Conservation (phyloP, 2,797 vertebrate species). For the Catamblyrhynchus diadema region DNA sequence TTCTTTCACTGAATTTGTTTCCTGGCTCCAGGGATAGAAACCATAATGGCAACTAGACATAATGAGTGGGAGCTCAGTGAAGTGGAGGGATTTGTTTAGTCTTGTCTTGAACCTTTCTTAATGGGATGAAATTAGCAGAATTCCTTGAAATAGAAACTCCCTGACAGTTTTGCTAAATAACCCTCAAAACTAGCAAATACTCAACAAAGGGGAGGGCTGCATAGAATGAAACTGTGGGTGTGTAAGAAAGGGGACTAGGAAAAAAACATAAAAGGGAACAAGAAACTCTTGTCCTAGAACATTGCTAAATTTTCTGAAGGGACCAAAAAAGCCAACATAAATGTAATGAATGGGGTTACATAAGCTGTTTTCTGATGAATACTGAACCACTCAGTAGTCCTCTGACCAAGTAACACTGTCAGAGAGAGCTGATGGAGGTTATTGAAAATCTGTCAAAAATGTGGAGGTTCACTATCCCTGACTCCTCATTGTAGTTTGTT, state of each 20-base stretch:
- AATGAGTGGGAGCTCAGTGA: background rate
- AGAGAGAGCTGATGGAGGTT: background rate
- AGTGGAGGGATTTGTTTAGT: background rate
- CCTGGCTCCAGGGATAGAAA: slow-evolving; percentile 18
- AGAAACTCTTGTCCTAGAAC: background rate
- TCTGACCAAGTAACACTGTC: background rate
- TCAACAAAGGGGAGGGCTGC: background rate
- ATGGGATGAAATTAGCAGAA: slow-evolving; percentile 21
- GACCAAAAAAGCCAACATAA: background rate
- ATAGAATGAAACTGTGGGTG: background rate
- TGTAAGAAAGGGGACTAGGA: background rate
- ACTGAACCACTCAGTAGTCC: background rate
- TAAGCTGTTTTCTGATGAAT: background rate
- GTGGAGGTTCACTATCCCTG: background rate
- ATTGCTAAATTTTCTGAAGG: background rate
- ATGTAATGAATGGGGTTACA: background rate
- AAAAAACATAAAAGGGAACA: fast-evolving
- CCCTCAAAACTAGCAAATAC: background rate
- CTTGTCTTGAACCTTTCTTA: slow-evolving; percentile 24
- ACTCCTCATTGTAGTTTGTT: background rate
- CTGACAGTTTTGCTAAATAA: background rate
- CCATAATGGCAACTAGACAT: background rate
- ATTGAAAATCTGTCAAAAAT: background rate
- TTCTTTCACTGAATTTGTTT: background rate
- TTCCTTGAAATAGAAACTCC: background rate